These are phyloP conservation scores for Nomia melanderi DNA, from an alignment of 1,140 invertebrate species.

Conservation along the genomic window DNA sequence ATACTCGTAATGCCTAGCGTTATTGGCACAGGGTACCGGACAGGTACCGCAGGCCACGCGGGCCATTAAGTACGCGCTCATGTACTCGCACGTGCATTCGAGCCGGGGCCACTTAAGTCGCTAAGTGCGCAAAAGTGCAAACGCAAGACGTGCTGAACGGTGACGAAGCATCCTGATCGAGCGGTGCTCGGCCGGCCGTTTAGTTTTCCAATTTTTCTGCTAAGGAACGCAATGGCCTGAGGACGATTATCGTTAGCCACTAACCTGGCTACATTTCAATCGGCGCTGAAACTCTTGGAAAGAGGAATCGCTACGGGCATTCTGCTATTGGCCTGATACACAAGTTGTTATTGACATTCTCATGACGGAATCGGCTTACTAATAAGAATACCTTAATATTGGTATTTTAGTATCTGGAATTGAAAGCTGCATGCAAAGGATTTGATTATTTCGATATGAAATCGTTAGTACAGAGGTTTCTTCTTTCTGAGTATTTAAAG, in stretches of 20 bases:
- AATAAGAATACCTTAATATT: too few species aligned
- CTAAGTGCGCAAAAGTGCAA: conserved; percentile 21
- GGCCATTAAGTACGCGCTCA: conserved; percentile 31
- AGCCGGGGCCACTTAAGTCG: conserved; percentile 8
- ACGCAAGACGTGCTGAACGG: neutral
- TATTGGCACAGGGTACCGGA: neutral
- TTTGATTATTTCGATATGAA: too few species aligned
- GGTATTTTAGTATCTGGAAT: too few species aligned
- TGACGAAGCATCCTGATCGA: neutral
- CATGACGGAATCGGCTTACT: too few species aligned
- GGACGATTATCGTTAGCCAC: conserved; percentile 2
- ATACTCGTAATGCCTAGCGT: conserved; percentile 31
- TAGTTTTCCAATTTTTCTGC: neutral
- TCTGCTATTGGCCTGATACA: too few species aligned
- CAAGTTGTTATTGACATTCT: too few species aligned
- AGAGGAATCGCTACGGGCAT: neutral
- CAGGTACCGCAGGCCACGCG: conserved; percentile 24
- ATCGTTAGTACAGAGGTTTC: too few species aligned
- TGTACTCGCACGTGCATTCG: conserved; percentile 13
- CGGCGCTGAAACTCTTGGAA: neutral
- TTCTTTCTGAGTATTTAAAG: too few species aligned
- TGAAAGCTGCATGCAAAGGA: too few species aligned
- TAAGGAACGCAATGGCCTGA: neutral
- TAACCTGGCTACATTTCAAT: neutral
- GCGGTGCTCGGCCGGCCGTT: neutral